Percentiles rank a stretch among this genome's conserved stretches.
Evolutionary conservation across 2,888 invertebrate species (phyloP).

Genomic region (Agrotis segetum): DNA sequence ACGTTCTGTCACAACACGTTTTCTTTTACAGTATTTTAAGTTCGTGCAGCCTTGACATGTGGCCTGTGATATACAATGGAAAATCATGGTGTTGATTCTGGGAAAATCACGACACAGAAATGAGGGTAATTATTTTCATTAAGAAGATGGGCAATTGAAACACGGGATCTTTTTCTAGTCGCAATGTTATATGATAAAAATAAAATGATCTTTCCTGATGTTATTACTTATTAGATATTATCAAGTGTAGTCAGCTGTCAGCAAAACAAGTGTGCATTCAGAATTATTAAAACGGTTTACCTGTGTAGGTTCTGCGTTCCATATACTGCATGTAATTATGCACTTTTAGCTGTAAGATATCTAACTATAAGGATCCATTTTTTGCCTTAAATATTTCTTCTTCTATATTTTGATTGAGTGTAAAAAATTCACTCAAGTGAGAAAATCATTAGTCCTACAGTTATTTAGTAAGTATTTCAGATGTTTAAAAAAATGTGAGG

Average conservation of each 20-base stretch:
- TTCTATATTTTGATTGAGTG: not conserved
- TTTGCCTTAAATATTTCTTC: too few relatives aligned
- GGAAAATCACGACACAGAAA: slow-evolving; percentile 16
- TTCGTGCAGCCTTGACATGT: slow-evolving; percentile 35
- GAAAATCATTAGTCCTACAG: slow-evolving; percentile 4
- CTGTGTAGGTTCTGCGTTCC: too few relatives aligned
- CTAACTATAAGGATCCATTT: too few relatives aligned
- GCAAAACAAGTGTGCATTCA: too few relatives aligned
- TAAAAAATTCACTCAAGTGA: not conserved
- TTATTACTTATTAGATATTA: too few relatives aligned
- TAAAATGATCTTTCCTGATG: too few relatives aligned
- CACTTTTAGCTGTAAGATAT: too few relatives aligned
- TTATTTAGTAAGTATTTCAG: slow-evolving; percentile 2
- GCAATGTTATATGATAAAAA: not conserved
- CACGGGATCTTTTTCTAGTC: not conserved
- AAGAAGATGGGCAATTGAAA: not conserved
- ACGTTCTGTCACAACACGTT: slow-evolving; percentile 46
- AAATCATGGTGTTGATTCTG: slow-evolving; percentile 19
- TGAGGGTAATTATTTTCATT: slow-evolving; percentile 17
- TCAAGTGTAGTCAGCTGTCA: too few relatives aligned
- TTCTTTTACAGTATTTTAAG: slow-evolving; percentile 49
- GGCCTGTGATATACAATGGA: slow-evolving; percentile 2
- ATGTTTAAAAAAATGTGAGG: not conserved
- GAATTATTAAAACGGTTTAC: too few relatives aligned
- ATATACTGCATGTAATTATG: too few relatives aligned